Base-by-base conservation (phyloP, 2,888 invertebrate genomes). In the Harmothoe impar region DNA sequence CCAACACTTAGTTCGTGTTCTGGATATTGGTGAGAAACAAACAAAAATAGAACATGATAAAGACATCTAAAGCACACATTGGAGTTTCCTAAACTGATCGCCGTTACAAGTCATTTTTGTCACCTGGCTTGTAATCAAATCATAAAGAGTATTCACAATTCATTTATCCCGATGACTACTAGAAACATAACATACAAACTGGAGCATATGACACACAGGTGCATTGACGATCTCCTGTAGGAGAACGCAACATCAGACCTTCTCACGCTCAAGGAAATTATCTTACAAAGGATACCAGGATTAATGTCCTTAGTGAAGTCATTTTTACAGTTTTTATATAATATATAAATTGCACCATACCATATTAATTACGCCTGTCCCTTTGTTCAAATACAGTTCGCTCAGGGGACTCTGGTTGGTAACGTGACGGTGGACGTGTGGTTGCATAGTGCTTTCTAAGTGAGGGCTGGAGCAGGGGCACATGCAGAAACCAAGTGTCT, bases 281-380 rank as follows among this genome's bases (percentile, higher is more conserved):
- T 84, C 84, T 84, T 84, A 84, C 84, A 84, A 35, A 84, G 51
- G 33, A 51, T 43, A 84, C 84, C 23, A 25, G 23, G 84, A 84
- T 84, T 23, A 84, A 35, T 84, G 33, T 84, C 43, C n/a, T 84
- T 84, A 51, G 84, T 84, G 84, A 84, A 84, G 84, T 84, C 43
- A 84, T 84, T 84, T 84, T 84, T 84, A 84, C 84, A 84, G 51
- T 33, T 84, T 84, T 84, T 84, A 84, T 84, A 84, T 84, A 72
- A 84, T 84, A 84, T 84, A 84, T 84, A 84, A 84, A 84, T 84
- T 84, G 84, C 84, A 84, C 84, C 84, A 84, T 84, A 84, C 84
- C 84, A 84, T 84, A 84, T 51, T 43, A 35, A 84, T 35, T 35
- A 84, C 84, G 84, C 84, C 84, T 84, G 43, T 84, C 84, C 84